Evolutionary conservation across 2,113 vertebrate species (phyloP), one percentile per base, ranked within the genome.

Genomic region (Corvus cornix): DNA sequence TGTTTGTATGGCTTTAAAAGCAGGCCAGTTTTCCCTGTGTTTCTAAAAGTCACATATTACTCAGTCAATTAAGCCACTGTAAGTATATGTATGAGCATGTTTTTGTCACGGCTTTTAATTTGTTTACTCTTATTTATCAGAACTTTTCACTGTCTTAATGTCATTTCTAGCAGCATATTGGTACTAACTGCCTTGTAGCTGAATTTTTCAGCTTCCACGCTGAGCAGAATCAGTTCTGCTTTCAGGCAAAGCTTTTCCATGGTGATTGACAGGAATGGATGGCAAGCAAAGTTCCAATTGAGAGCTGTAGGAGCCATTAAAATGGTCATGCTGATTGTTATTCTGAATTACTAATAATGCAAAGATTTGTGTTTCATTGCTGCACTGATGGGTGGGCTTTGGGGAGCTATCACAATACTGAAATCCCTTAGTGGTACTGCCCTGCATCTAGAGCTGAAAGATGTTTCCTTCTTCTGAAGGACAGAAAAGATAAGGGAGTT

Each of bases 321-420:
- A 81, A 66, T 58, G 67, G 39, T 41, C 35, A 8, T 37, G 81
- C 63, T 93, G 83, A 89, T 27, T 97, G 94, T 94, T 97, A 94
- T 94, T 97, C 94, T 90, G 76, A 83, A 87, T 97, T 96, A 96
- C 82, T 97, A 96, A 95, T 95, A 96, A 87, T 44, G 75, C 62
- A 62, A 77, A 82, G 46, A 49, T 75, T 97, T 97, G 58, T 87
- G 80, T 96, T 97, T 97, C 89, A 6, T 79, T 90, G 81, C 58
- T 88, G 30, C 94, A 85, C n/a, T 85, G 81, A 86, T 89, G 62
- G 28, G 23, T 60, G 52, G 62, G 58, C 83, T 96, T 95, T 91
- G 69, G 67, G 83, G 56, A 93, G 63, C 41, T 91, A 82, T 87
- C 33, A n/a, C 56, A 60, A 80, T 70, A 33, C 74, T 43, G 62